These are phyloP conservation scores for Brachylomia viminalis DNA, from an alignment of 2,888 invertebrate species.

Conservation along the genomic window DNA sequence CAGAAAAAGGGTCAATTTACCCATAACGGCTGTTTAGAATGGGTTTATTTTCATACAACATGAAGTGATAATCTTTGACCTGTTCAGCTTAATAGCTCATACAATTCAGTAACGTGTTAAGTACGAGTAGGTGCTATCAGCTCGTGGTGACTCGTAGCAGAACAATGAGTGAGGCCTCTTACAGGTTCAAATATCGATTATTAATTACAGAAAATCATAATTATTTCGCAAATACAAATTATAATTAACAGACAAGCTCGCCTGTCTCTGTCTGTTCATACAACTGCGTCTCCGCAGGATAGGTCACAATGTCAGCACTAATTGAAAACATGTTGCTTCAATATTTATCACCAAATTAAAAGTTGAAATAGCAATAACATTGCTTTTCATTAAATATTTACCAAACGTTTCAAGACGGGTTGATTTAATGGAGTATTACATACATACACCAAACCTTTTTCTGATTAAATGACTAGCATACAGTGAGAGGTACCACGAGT, in stretches of 20 bases:
- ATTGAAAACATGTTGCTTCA: conserved; percentile 45
- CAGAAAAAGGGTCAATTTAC: conserved; percentile 36
- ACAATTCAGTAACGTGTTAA: not conserved
- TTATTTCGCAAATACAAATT: conserved; percentile 17
- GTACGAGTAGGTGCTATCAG: not conserved
- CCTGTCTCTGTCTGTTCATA: conserved; percentile 8
- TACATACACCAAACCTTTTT: conserved; percentile 32
- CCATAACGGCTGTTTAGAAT: conserved; percentile 3
- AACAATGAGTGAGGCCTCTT: not conserved
- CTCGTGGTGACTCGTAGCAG: not conserved
- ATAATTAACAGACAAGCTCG: conserved; percentile 35
- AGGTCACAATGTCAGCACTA: conserved; percentile 43
- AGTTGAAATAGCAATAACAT: conserved; percentile 28
- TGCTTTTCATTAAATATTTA: conserved; percentile 33
- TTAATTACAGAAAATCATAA: conserved; percentile 8
- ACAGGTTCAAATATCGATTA: conserved; percentile 9
- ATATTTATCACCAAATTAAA: conserved; percentile 53
- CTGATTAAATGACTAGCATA: conserved; percentile 22
- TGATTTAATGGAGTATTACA: conserved; percentile 31
- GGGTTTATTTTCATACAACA: not conserved
- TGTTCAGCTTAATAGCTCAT: not conserved
- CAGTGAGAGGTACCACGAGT: conserved; percentile 15
- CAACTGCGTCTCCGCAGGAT: conserved; percentile 3
- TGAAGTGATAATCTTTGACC: not conserved
- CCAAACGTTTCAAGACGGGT: conserved; percentile 24